Conservation (phyloP, 2,888 invertebrate genomes). For the Seladonia tumulorum region DNA sequence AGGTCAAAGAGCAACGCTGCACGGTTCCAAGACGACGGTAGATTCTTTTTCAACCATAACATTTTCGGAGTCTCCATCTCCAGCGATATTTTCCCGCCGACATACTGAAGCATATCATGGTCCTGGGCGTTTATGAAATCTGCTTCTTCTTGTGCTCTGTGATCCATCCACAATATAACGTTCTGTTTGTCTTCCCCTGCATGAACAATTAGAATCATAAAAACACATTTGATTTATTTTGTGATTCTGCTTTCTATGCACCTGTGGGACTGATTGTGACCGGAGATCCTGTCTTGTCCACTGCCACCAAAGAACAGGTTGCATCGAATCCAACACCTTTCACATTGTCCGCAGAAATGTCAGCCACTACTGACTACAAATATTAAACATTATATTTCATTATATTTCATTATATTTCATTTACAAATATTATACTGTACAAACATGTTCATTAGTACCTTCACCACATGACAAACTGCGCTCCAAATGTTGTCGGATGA, state of each 20-base stretch:
- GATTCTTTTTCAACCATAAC: slow-evolving; percentile 94
- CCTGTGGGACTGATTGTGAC: slow-evolving; percentile 89
- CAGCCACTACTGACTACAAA: slow-evolving; percentile 65
- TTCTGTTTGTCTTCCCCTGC: slow-evolving; percentile 90
- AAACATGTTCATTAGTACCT: slow-evolving; percentile 86
- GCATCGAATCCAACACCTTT: slow-evolving; percentile 97
- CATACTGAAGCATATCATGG: slow-evolving; percentile 92
- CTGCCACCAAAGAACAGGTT: slow-evolving; percentile 95
- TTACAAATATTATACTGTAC: not conserved
- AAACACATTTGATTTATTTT: not conserved
- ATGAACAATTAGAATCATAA: not conserved
- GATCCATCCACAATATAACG: slow-evolving; percentile 97
- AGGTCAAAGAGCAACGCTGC: slow-evolving; percentile 94
- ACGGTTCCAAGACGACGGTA: slow-evolving; percentile 89
- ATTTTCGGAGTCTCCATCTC: slow-evolving; percentile 99
- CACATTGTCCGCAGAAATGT: slow-evolving; percentile 83
- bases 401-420: not conserved
- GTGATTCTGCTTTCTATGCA: slow-evolving; percentile 71
- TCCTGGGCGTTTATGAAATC: slow-evolving; percentile 90
- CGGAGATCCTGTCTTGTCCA: slow-evolving; percentile 89
- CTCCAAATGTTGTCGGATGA: slow-evolving; percentile 96
- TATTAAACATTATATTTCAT: not conserved
- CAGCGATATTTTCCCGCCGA: slow-evolving; percentile 96
- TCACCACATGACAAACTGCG: slow-evolving; percentile 89
- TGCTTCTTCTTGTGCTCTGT: slow-evolving; percentile 93